phyloP scores from a whole-genome alignment of 1,140 invertebrate species.

The Stegodyphus mimosarum region DNA sequence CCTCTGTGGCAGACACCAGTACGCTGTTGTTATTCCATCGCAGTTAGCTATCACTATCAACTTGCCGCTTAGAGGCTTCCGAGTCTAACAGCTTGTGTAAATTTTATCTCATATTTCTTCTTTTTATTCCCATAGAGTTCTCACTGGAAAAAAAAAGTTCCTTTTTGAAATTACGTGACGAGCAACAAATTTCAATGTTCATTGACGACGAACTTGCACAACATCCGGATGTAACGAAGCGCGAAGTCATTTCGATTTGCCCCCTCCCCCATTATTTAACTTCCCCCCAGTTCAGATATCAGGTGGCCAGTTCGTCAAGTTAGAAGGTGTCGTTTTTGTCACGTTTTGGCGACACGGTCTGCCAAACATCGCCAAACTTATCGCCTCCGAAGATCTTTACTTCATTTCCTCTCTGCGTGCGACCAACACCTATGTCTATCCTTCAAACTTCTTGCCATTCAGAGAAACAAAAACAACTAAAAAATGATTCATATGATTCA shows the following conservation, averaged over 20 bases:
- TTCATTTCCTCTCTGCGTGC: conserved; percentile 31
- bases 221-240: conserved; percentile 39
- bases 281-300: not conserved
- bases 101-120: conserved; percentile 2
- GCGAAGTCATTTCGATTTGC: conserved; percentile 5
- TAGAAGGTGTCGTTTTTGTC: conserved; percentile 37
- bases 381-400: conserved; percentile 5
- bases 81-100: not conserved
- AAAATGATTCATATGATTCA: not conserved
- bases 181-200: conserved; percentile 41
- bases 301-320: not conserved
- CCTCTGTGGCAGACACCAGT: too few species aligned
- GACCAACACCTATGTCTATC: conserved; percentile 26
- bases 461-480: conserved; percentile 11
- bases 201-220: conserved; percentile 43
- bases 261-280: not conserved
- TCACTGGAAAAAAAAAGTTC: not conserved
- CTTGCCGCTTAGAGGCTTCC: too few species aligned
- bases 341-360: conserved; percentile 40
- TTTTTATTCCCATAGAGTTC: conserved; percentile 1
- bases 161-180: conserved; percentile 21
- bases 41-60: too few species aligned
- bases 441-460: conserved; percentile 6
- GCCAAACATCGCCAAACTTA: conserved; percentile 37
- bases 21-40: too few species aligned